Percentiles rank a stretch among this genome's conserved stretches.
Evolutionary conservation across 2,113 vertebrate genomes (phyloP).

Genomic region (Diphyllodes magnificus): DNA sequence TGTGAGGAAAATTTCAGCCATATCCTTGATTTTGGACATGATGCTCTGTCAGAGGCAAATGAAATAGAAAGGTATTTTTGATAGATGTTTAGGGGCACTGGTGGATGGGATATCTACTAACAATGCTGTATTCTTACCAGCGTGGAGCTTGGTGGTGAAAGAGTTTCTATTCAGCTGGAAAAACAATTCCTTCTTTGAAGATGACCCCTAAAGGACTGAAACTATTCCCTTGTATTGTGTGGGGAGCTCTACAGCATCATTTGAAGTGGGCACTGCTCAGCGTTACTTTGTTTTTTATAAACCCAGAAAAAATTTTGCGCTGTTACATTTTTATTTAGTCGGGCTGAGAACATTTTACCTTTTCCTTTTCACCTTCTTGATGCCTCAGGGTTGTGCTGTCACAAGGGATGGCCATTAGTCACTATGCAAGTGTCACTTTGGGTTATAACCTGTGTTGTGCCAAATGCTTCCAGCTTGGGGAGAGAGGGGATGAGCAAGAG

Average conservation of each 20-base stretch:
- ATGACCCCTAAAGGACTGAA: neutral
- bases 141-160: neutral
- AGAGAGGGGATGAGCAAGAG: neutral
- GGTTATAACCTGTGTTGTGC: neutral
- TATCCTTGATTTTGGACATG: neutral
- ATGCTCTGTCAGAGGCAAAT: neutral
- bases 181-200: slow-evolving; percentile 21
- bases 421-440: neutral
- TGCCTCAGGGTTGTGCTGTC: neutral
- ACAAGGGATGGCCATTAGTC: neutral
- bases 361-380: neutral
- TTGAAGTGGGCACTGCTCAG: neutral
- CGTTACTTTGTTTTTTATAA: neutral
- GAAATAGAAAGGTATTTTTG: neutral
- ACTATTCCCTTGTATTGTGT: neutral
- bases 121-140: neutral
- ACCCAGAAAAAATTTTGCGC: neutral
- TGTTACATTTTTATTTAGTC: neutral
- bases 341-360: neutral
- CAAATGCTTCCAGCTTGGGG: neutral
- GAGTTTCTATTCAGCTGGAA: neutral
- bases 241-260: neutral
- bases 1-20: neutral
- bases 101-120: neutral
- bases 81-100: neutral